Percentiles rank a stretch among this genome's conserved stretches.
phyloP scores from a whole-genome alignment of 2,113 vertebrate species.

The Grammomys dolichurus region DNA sequence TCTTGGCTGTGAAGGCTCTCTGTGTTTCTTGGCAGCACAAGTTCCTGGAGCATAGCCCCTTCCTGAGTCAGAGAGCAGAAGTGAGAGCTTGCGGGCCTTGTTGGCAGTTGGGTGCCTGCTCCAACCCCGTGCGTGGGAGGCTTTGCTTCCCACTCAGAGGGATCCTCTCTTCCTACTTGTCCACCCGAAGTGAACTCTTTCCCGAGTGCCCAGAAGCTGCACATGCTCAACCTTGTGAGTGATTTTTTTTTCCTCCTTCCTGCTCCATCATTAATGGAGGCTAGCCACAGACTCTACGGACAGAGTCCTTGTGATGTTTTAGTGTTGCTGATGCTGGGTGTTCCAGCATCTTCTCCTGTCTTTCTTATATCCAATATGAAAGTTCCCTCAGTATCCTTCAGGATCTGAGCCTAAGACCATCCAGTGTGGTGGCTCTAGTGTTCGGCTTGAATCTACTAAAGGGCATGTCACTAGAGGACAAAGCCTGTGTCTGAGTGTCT shows the following conservation, averaged over 20 bases:
- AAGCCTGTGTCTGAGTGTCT: neutral
- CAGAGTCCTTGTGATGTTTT: neutral
- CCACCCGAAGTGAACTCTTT: constrained; percentile 65
- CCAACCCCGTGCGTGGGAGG: constrained; percentile 79
- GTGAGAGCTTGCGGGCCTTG: constrained; percentile 85
- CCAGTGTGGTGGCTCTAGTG: too few species aligned
- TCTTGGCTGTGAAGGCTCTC: constrained; percentile 90
- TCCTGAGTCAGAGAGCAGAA: constrained; percentile 84
- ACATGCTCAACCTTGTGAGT: neutral
- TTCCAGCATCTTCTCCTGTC: too few species aligned
- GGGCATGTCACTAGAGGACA: too few species aligned
- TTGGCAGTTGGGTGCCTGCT: constrained; percentile 85
- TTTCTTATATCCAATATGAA: neutral
- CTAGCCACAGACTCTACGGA: constrained; percentile 10
- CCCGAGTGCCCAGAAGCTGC: neutral
- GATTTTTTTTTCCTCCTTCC: neutral
- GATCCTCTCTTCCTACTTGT: constrained; percentile 73
- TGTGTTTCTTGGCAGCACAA: constrained; percentile 89
- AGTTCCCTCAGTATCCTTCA: neutral
- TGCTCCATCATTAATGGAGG: neutral
- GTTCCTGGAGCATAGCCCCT: constrained; percentile 86
- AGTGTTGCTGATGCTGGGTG: neutral
- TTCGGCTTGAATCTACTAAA: neutral
- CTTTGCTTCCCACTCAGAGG: constrained; percentile 54
- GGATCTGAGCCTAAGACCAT: neutral